Evolutionary conservation across 2,888 invertebrate species (phyloP).

Genomic region (Eumacrocentrus americanus): DNA sequence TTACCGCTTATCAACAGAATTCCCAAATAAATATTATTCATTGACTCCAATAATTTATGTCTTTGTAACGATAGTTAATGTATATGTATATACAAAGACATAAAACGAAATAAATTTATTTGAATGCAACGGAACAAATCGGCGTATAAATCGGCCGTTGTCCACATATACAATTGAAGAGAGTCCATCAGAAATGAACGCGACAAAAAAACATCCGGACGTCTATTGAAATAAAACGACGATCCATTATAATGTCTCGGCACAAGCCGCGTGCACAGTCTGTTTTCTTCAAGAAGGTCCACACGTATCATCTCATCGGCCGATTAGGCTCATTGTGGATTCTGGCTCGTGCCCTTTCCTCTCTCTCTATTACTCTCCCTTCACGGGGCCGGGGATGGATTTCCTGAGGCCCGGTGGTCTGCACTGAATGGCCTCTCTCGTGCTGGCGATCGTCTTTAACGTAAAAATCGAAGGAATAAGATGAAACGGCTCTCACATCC

Average conservation of each 20-base stretch:
- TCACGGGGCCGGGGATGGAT: slow-evolving; percentile 10
- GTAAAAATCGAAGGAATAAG: slow-evolving; percentile 21
- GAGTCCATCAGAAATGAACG: slow-evolving; percentile 8
- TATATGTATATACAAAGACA: not conserved
- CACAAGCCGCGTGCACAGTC: not conserved
- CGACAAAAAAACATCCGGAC: slow-evolving; percentile 18
- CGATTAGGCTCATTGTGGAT: slow-evolving; percentile 57
- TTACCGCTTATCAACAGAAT: no score
- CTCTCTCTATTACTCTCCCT: no score
- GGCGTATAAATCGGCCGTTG: slow-evolving; percentile 18
- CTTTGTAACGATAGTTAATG: no score
- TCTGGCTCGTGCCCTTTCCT: slow-evolving; percentile 24
- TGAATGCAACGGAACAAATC: slow-evolving; percentile 19
- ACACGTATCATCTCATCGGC: slow-evolving; percentile 43
- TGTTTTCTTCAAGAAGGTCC: slow-evolving; percentile 20
- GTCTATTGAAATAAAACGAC: slow-evolving; percentile 24
- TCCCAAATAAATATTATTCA: no score
- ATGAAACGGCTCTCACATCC: slow-evolving; percentile 4
- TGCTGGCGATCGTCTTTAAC: slow-evolving; percentile 19
- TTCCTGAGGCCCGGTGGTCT: slow-evolving; percentile 43
- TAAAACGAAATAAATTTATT: slow-evolving; percentile 13
- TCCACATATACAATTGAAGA: slow-evolving; percentile 13
- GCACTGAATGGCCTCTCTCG: slow-evolving; percentile 34
- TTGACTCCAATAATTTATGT: no score
- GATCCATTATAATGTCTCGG: slow-evolving; percentile 8